Evolutionary conservation across 2,113 vertebrate genomes (phyloP).

Genomic region (Penelope pileata): DNA sequence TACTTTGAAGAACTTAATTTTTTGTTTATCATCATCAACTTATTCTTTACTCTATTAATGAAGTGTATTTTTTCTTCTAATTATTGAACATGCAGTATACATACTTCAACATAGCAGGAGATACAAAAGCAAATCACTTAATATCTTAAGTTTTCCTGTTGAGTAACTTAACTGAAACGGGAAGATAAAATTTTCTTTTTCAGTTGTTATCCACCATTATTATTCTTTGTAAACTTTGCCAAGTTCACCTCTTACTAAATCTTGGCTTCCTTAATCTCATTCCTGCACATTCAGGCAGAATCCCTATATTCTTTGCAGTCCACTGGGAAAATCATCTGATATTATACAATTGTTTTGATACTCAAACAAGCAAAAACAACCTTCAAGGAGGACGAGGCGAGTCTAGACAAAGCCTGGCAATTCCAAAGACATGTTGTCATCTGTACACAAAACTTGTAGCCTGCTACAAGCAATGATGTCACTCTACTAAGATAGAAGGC

Average conservation of each 20-base stretch:
- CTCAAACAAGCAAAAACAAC: not conserved
- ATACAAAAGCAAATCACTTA: not conserved
- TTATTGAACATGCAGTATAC: not conserved
- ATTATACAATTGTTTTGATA: not conserved
- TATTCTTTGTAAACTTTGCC: not conserved
- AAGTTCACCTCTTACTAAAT: not conserved
- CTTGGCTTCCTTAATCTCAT: not conserved
- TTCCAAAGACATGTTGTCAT: not conserved
- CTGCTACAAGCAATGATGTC: fast-evolving
- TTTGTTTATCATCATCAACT: not conserved
- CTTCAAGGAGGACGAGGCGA: not conserved
- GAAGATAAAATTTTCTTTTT: not conserved
- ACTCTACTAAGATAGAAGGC: not conserved
- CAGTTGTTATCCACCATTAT: not conserved
- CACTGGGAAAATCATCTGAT: not conserved
- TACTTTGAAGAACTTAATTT: not conserved
- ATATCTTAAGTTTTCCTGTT: not conserved
- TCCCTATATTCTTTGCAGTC: not conserved
- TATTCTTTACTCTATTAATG: not conserved
- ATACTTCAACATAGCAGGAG: not conserved
- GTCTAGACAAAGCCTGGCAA: fast-evolving
- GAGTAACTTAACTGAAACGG: not conserved
- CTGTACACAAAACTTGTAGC: not conserved
- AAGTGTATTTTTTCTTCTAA: not conserved
- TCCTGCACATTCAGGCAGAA: not conserved